Evolutionary conservation across 2,888 invertebrate genomes (phyloP).

Genomic region (Saturnia japonica): DNA sequence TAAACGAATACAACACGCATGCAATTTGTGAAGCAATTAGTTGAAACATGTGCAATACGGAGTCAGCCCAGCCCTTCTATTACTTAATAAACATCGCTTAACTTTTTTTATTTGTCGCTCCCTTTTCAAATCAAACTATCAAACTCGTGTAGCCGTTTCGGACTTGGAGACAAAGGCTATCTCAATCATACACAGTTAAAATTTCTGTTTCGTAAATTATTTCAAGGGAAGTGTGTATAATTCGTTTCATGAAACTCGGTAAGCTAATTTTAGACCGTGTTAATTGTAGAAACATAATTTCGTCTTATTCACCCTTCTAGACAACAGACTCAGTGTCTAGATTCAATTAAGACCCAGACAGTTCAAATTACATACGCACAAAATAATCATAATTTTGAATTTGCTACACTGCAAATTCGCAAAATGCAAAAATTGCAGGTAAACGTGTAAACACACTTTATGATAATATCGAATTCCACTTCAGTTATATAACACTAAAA

Average conservation of each 20-base stretch:
- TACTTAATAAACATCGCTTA: slow-evolving; percentile 45
- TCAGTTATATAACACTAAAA: not conserved
- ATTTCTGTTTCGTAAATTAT: slow-evolving; percentile 14
- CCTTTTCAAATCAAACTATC: slow-evolving; percentile 15
- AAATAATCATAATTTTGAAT: not conserved
- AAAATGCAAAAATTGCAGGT: not conserved
- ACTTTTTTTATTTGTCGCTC: slow-evolving; percentile 46
- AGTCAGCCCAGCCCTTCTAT: slow-evolving; percentile 49
- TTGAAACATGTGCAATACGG: slow-evolving; percentile 68
- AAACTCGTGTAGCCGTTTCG: slow-evolving; percentile 16
- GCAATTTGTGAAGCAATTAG: slow-evolving; percentile 62
- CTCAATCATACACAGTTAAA: slow-evolving; percentile 9
- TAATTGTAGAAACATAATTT: slow-evolving; percentile 42
- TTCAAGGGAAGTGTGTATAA: slow-evolving; percentile 32
- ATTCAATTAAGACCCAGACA: slow-evolving; percentile 68
- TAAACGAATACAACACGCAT: slow-evolving; percentile 40
- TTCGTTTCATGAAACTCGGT: slow-evolving; percentile 27
- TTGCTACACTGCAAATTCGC: not conserved
- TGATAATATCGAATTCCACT: not conserved
- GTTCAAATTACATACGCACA: slow-evolving; percentile 32
- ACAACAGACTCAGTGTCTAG: slow-evolving; percentile 46
- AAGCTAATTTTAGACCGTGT: slow-evolving; percentile 46
- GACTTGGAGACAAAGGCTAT: slow-evolving; percentile 18
- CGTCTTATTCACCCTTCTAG: slow-evolving; percentile 48
- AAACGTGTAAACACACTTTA: not conserved